Percentiles rank a stretch among this genome's conserved stretches.
phyloP scores from a whole-genome alignment of 2,113 vertebrate genomes.

The Cyanoramphus novaezelandiae region DNA sequence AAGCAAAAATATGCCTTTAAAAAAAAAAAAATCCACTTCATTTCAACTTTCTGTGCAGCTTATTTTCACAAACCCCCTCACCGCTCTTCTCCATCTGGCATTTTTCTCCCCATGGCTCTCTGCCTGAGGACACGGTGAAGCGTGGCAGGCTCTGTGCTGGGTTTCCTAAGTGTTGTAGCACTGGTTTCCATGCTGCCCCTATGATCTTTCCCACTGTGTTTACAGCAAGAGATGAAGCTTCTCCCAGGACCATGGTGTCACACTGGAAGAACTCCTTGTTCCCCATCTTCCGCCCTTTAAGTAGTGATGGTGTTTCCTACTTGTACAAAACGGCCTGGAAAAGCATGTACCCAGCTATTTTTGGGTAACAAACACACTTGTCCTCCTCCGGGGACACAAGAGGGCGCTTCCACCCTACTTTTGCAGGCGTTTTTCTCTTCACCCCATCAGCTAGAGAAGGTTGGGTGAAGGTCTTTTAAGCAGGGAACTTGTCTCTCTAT shows the following conservation, averaged over 20 bases:
- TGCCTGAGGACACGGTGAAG: not conserved
- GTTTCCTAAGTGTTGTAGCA: not conserved
- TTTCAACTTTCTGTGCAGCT: not conserved
- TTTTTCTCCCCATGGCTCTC: not conserved
- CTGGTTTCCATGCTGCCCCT: not conserved
- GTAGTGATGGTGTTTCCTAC: not conserved
- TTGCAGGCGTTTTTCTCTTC: not conserved
- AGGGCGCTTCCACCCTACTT: conserved; percentile 52
- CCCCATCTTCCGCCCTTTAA: not conserved
- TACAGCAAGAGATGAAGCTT: not conserved
- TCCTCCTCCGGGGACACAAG: not conserved
- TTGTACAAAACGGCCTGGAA: not conserved
- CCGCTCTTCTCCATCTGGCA: not conserved
- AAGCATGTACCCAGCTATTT: accelerated
- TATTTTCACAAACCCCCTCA: not conserved
- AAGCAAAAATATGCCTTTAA: not conserved
- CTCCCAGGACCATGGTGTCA: not conserved
- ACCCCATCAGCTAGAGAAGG: not conserved
- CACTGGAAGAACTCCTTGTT: not conserved
- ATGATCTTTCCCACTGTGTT: accelerated
- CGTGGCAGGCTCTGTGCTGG: not conserved
- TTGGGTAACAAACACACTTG: not conserved
- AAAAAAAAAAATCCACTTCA: not conserved
- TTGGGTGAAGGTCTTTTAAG: conserved; percentile 4
- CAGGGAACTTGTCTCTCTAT: not conserved